Percentiles rank a stretch among this genome's conserved stretches.
phyloP scores from a whole-genome alignment of 2,888 invertebrate species.

The Dryomyza anilis region DNA sequence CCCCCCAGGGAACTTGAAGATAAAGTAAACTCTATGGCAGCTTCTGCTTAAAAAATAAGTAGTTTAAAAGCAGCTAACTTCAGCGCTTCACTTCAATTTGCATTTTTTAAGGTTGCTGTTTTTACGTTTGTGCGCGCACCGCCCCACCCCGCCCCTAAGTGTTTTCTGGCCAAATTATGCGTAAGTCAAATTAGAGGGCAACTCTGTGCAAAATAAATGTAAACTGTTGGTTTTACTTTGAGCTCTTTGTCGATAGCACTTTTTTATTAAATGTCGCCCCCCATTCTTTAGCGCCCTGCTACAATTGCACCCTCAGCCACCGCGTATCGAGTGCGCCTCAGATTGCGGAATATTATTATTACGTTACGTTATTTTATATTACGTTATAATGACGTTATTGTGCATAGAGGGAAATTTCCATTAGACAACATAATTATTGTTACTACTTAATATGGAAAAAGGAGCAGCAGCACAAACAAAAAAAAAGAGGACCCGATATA shows the following conservation, averaged over 20 bases:
- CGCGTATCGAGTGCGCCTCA: conserved; percentile 22
- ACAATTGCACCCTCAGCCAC: neutral
- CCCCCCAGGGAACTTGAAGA: conserved; percentile 34
- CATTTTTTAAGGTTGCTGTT: too few species aligned
- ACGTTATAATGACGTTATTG: conserved; percentile 39
- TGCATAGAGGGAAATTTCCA: conserved; percentile 29
- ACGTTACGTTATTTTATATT: conserved; percentile 23
- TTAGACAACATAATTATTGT: conserved; percentile 37
- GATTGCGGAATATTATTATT: conserved; percentile 30
- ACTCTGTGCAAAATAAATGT: neutral
- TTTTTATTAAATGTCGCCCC: neutral
- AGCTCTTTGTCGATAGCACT: neutral
- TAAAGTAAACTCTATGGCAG: conserved; percentile 30
- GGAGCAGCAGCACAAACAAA: neutral
- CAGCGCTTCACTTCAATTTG: neutral
- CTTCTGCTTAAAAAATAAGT: neutral
- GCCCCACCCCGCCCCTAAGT: neutral
- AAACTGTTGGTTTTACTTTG: conserved; percentile 5
- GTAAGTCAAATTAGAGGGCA: neutral
- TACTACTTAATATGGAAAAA: conserved; percentile 12
- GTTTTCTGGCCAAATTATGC: neutral
- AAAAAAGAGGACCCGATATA: neutral
- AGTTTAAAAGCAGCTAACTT: neutral
- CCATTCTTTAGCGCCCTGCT: neutral
- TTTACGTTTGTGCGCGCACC: neutral